Evolutionary conservation across 2,113 vertebrate species (phyloP), one percentile per base, ranked within the genome.

Genomic region (Pantherophis guttatus): DNA sequence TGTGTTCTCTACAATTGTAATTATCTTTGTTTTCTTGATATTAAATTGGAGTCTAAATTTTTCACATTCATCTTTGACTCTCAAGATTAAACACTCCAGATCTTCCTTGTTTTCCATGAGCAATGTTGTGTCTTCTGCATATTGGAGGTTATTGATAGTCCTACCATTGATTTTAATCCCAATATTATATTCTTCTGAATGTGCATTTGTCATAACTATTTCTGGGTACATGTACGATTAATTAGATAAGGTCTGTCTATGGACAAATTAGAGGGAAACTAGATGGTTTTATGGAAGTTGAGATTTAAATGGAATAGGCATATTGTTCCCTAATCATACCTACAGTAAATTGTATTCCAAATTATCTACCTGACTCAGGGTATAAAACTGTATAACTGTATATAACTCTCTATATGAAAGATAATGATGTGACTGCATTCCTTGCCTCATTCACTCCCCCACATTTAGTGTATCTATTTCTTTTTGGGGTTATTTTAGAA

Each of bases 401-500:
- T n/a, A n/a, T n/a, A 70, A 70, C 65, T 70, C 62, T 70, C 65
- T 70, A 89, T 58, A 24, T 24, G 44, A 48, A 17, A 44, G 57
- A 89, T 59, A 48, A 24, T 39, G 44, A 54, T 57, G 29, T 75
- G 50, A 90, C 50, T 53, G 24, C 7, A 53, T 54, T 55, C 48
- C 7, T 86, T 24, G 86, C 62, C 86, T 1, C 70, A 91, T 48
- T 1, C 89, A 90, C 87, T 54, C 7, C 26, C 44, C 44, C 44
- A 0, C 91, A 0, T 6, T 90, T 94, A 44, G 75, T 81, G 75
- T 94, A 87, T 5, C 12, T 26, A 50, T 8, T 95, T 59, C 54
- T 7, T 94, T 87, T 92, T 21, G n/a, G 70, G 59, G 94, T 90
- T n/a, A 58, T 95, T 96, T 96, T 93, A 92, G 53, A 94, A 97